Evolutionary conservation across 2,797 vertebrate genomes (phyloP).

Genomic region (Sebastes reedi): DNA sequence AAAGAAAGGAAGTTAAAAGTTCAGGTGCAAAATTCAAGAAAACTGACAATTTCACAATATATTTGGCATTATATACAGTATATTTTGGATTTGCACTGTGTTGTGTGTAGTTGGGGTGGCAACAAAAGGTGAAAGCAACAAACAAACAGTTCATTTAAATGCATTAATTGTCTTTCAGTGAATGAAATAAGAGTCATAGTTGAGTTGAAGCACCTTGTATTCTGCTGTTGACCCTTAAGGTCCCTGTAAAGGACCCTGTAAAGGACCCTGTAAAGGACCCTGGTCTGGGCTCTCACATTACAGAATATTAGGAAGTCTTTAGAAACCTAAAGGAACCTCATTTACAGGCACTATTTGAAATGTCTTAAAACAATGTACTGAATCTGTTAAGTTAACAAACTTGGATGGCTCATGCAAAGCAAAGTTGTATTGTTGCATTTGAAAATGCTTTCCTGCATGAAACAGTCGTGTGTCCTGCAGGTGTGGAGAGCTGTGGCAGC

Average conservation of each 20-base stretch:
- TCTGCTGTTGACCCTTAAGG: neutral
- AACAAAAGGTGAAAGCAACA: neutral
- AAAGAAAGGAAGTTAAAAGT: too few relatives aligned
- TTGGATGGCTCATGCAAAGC: neutral
- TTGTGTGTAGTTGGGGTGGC: neutral
- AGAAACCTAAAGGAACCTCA: neutral
- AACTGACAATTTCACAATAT: too few relatives aligned
- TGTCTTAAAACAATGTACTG: neutral
- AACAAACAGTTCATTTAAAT: neutral
- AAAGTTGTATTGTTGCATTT: neutral
- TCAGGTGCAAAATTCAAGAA: too few relatives aligned
- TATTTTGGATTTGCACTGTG: neutral
- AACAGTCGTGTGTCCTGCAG: neutral
- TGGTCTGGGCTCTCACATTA: neutral
- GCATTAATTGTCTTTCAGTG: neutral
- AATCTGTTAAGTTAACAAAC: neutral
- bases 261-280: neutral
- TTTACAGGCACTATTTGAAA: neutral
- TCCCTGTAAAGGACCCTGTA: neutral
- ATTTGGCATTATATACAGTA: too few relatives aligned
- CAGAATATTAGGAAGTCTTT: neutral
- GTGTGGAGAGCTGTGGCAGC: neutral
- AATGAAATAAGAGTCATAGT: neutral
- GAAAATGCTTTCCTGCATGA: neutral
- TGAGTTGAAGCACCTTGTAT: neutral